phyloP scores from a whole-genome alignment of 2,797 vertebrate species.

The Lacerta bilineata region DNA sequence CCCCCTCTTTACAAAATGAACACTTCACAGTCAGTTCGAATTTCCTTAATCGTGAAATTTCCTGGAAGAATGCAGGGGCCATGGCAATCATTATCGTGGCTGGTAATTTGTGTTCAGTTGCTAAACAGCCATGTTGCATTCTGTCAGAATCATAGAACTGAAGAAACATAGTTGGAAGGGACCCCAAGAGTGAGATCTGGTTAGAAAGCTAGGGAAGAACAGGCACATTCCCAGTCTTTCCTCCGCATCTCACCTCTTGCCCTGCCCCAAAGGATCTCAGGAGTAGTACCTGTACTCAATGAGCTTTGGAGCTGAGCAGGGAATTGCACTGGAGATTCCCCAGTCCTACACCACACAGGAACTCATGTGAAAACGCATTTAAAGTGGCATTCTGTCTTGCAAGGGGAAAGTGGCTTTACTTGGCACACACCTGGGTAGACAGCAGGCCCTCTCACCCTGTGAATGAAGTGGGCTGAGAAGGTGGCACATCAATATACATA shows the following conservation, averaged over 20 bases:
- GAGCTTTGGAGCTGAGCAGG: too few species aligned
- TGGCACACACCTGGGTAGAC: background rate
- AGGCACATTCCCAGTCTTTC: background rate
- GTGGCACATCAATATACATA: background rate
- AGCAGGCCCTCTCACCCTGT: background rate
- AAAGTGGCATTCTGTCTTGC: background rate
- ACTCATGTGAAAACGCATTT: background rate
- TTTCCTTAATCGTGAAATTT: too few species aligned
- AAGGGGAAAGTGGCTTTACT: background rate
- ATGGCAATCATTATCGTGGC: too few species aligned
- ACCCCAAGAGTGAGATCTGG: background rate
- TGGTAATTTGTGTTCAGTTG: too few species aligned
- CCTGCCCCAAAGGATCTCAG: too few species aligned
- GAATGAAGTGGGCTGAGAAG: background rate
- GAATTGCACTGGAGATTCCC: too few species aligned
- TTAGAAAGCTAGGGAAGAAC: background rate
- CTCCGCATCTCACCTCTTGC: background rate
- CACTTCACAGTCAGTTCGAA: too few species aligned
- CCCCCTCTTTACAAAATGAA: too few species aligned
- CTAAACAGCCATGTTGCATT: background rate
- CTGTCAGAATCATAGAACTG: background rate
- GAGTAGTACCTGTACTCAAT: too few species aligned
- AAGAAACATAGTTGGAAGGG: background rate
- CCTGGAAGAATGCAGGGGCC: too few species aligned
- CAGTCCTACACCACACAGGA: background rate